Conservation (phyloP, 2,113 vertebrate genomes). For the Rhineura floridana region DNA sequence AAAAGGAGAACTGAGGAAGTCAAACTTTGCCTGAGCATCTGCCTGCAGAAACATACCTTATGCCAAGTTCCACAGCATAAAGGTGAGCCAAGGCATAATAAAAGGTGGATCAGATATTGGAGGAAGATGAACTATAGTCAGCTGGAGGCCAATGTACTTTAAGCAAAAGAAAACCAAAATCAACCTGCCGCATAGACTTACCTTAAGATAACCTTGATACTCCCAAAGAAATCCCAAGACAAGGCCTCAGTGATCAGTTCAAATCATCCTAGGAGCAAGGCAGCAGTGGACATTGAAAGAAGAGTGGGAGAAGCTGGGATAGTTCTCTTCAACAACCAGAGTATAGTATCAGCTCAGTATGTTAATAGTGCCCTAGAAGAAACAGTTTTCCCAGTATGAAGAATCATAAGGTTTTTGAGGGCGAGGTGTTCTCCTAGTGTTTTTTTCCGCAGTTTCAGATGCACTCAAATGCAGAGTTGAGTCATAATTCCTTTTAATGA, state of each 20-base stretch:
- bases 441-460: neutral
- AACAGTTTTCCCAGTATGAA: neutral
- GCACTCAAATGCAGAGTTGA: neutral
- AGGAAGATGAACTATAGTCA: neutral
- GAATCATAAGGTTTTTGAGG: neutral
- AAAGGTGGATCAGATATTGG: neutral
- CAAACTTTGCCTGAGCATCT: neutral
- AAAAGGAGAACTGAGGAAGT: neutral
- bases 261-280: neutral
- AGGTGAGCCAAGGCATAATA: neutral
- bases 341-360: neutral
- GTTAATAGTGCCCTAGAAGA: neutral
- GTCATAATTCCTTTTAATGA: neutral
- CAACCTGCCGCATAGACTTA: neutral
- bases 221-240: slow-evolving; percentile 2
- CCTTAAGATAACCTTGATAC: slow-evolving; percentile 23
- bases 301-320: neutral
- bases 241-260: neutral
- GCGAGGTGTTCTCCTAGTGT: neutral
- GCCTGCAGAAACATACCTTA: neutral
- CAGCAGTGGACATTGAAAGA: neutral
- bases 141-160: neutral
- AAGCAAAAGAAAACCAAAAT: neutral
- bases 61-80: neutral
- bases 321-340: neutral